These are phyloP conservation scores for Liolophura sinensis DNA, from an alignment of 1,140 invertebrate genomes.

Conservation along the genomic window DNA sequence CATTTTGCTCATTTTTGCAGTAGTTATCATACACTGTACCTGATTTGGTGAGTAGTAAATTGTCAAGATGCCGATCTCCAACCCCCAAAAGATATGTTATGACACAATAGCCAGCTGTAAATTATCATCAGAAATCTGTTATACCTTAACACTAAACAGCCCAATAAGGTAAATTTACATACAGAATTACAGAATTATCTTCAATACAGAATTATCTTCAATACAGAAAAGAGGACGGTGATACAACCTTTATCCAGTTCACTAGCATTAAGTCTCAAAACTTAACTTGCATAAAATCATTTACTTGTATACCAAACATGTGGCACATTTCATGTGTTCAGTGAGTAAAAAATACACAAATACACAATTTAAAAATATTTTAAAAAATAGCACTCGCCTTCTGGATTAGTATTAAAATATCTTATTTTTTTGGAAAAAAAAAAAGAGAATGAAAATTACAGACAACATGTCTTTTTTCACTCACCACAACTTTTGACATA, in stretches of 20 bases:
- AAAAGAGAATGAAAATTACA: conserved; percentile 1
- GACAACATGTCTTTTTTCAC: conserved; percentile 12
- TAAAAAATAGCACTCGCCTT: not conserved
- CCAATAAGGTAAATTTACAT: no score
- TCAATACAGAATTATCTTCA: no score
- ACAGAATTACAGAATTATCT: no score
- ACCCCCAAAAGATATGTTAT: conserved; percentile 98
- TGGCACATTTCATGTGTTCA: not conserved
- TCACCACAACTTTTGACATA: conserved; percentile 94
- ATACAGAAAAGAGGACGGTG: no score
- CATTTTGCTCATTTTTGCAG: not conserved
- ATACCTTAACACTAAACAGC: not conserved
- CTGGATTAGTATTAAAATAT: not conserved
- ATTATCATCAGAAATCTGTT: conserved; percentile 5
- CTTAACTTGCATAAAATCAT: not conserved
- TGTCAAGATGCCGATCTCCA: conserved; percentile 97
- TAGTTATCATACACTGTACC: conserved; percentile 57
- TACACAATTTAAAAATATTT: conserved; percentile 1
- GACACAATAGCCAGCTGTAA: conserved; percentile 92
- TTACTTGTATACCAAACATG: not conserved
- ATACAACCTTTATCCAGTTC: no score
- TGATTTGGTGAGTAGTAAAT: conserved; percentile 85
- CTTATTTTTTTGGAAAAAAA: not conserved
- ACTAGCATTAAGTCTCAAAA: not conserved
- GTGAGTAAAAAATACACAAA: not conserved